Evolutionary conservation across 35 echinoderm and acorn worm genomes (phyloP), one percentile per base, ranked within the genome.

Genomic region (Acanthaster planci): DNA sequence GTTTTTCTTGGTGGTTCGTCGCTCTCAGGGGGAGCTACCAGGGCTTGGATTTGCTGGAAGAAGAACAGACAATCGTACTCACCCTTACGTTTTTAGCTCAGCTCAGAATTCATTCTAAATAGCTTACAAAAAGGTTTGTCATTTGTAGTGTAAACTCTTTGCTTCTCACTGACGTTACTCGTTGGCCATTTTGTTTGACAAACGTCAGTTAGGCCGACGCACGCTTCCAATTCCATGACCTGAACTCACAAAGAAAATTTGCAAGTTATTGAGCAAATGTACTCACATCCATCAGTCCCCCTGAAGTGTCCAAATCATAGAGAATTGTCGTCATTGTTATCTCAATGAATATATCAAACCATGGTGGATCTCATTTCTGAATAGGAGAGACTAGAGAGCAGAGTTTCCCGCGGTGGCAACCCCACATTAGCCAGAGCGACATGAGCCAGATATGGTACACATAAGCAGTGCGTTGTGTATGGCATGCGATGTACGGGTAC

Each of bases 271-370:
- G n/a, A 14, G 86, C 23, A 23, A 55, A n/a, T 34, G 50, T 83
- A 94, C 88, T 92, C 89, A 99, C 96, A 47, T 87, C 85, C 96
- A 99, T 99, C 34, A 99, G 87, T 31, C 96, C 96, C 40, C 96
- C 96, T 67, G 96, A 99, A 29, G 96, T 99, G 40, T 99, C 96
- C 89, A 94, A 81, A 44, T 99, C 96, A 85, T 99, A 94, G 53
- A 91, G 87, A 38, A 99, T 89, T 21, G 96, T 91, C 57, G 92
- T 99, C 81, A 89, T 95, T 58, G 29, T 85, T 29, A 34, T 32
- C 54, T 5, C 64, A 72, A 14, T 26, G 30, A 72, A 47, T 6
- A 6, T 12, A 47, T 12, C 42, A 6, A 47, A 47, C 4, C 42
- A 47, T 47, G 4, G 42, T 47, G 4, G 4, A 6, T 47, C 42